These are phyloP conservation scores for Macrosoma leucophasiata DNA, from an alignment of 2,888 invertebrate species.

Conservation along the genomic window DNA sequence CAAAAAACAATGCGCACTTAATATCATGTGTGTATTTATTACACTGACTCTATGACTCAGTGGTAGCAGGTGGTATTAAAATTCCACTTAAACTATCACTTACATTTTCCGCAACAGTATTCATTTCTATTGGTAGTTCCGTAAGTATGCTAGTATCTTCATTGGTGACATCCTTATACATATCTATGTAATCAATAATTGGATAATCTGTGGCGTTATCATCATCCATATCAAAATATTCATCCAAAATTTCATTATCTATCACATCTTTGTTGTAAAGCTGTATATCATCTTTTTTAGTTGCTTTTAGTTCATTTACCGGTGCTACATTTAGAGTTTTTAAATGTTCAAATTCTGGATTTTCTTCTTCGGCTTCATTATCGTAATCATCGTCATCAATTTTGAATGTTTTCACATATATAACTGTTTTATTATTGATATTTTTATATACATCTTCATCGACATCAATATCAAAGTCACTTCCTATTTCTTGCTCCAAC, in stretches of 20 bases:
- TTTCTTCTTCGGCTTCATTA: constrained; percentile 23
- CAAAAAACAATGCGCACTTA: too few species aligned
- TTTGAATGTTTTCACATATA: constrained; percentile 42
- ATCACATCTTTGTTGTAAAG: constrained; percentile 3
- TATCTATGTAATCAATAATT: constrained; percentile 51
- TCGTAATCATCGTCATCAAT: constrained; percentile 27
- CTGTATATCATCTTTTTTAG: constrained; percentile 11
- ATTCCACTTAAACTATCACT: too few species aligned
- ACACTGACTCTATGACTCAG: too few species aligned
- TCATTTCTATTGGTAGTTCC: constrained; percentile 21
- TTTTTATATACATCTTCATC: constrained; percentile 26
- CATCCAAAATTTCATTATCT: constrained; percentile 25
- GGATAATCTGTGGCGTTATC: constrained; percentile 57
- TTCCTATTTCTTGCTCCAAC: constrained; percentile 36
- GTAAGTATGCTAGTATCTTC: constrained; percentile 41
- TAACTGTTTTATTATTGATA: constrained; percentile 37
- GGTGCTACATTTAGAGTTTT: constrained; percentile 1
- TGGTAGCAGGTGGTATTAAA: too few species aligned
- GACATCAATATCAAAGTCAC: constrained; percentile 24
- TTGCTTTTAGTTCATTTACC: constrained; percentile 1
- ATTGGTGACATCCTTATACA: constrained; percentile 59
- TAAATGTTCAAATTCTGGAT: constrained; percentile 1
- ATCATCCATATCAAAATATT: constrained; percentile 34
- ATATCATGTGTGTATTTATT: too few species aligned
- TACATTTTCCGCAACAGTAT: constrained; percentile 8